phyloP scores from a whole-genome alignment of 2,113 vertebrate species.

The Polypterus senegalus region DNA sequence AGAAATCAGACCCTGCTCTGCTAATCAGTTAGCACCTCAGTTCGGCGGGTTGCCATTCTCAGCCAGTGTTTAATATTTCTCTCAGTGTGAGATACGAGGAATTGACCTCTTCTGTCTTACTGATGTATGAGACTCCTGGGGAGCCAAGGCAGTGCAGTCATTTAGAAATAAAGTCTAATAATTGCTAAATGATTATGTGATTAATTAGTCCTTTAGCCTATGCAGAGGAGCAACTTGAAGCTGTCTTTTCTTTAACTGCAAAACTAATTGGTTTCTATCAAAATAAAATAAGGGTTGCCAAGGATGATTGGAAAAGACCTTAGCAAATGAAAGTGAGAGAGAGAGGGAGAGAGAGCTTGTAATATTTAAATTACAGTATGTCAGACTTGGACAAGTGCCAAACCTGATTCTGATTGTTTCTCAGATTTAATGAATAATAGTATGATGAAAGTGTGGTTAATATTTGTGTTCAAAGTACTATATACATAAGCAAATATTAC shows the following conservation, averaged over 20 bases:
- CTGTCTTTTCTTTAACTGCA: constrained; percentile 1
- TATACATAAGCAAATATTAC: too few relatives aligned
- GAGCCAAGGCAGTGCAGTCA: constrained; percentile 20
- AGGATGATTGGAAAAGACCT: constrained; percentile 2
- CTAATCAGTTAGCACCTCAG: constrained; percentile 57
- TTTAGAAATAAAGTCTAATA: constrained; percentile 40
- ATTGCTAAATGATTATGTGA: constrained; percentile 47
- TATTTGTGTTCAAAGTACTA: not conserved
- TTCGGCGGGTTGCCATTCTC: constrained; percentile 30
- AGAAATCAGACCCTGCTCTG: constrained; percentile 33
- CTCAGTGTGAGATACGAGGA: constrained; percentile 18
- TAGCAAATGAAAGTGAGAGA: not conserved
- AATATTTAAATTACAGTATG: not conserved
- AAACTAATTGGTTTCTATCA: constrained; percentile 18
- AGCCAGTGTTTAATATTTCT: constrained; percentile 35
- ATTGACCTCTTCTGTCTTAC: constrained; percentile 26
- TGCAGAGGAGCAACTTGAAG: constrained; percentile 8
- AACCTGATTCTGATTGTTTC: too few relatives aligned
- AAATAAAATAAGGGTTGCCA: constrained; percentile 14
- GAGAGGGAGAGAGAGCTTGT: too few relatives aligned
- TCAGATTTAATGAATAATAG: too few relatives aligned
- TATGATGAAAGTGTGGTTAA: not conserved
- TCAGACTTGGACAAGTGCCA: too few relatives aligned
- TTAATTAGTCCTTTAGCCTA: constrained; percentile 41
- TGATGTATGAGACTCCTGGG: constrained; percentile 42